Evolutionary conservation across 2,888 invertebrate genomes (phyloP).

Genomic region (Argyresthia albistria): DNA sequence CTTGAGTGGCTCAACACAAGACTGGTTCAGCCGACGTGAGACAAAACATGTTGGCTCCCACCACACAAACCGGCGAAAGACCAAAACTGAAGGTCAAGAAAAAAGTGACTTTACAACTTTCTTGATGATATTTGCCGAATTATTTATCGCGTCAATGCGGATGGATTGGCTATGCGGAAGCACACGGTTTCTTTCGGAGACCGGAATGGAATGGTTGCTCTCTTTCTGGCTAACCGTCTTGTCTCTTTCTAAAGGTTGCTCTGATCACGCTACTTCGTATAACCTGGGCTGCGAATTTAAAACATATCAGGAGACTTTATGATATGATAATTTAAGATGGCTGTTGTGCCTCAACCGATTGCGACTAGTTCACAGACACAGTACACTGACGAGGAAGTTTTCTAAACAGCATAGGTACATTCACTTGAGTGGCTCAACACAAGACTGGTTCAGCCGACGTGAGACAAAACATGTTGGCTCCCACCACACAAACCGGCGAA

Average conservation of each 20-base stretch:
- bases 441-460: background rate
- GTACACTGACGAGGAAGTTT: background rate
- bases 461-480: background rate
- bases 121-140: conserved; percentile 3
- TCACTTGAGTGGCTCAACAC: background rate
- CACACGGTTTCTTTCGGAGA: conserved; percentile 1
- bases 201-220: conserved; percentile 1
- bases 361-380: too few species aligned
- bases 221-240: background rate
- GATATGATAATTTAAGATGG: too few species aligned
- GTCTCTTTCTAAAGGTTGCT: conserved; percentile 1
- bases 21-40: background rate
- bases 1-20: background rate
- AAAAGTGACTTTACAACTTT: conserved; percentile 1
- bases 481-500: background rate
- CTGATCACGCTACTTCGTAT: background rate
- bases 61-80: background rate
- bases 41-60: background rate
- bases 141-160: background rate
- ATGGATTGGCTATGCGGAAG: background rate
- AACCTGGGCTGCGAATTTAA: too few species aligned
- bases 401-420: background rate
- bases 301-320: too few species aligned
- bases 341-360: too few species aligned
- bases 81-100: background rate